These are phyloP conservation scores for Falco columbarius DNA, from an alignment of 2,797 vertebrate species.

Conservation along the genomic window DNA sequence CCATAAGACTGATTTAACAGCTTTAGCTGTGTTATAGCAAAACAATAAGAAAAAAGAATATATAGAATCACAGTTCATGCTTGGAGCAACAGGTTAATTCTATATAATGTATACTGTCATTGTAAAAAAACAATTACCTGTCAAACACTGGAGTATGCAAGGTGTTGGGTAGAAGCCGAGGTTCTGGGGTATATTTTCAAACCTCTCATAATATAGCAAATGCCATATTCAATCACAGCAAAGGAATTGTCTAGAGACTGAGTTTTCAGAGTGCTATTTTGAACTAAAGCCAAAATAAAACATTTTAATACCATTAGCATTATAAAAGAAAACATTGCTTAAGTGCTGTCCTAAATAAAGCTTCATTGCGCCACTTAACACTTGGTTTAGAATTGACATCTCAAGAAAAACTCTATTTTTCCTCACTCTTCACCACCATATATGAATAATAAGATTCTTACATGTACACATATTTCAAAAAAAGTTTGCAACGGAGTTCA, in stretches of 20 bases:
- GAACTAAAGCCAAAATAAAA: not conserved
- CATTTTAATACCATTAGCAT: not conserved
- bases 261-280: not conserved
- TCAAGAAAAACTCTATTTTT: not conserved
- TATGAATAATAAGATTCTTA: not conserved
- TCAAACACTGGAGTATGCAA: not conserved
- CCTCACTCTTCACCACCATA: not conserved
- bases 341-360: not conserved
- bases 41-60: not conserved
- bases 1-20: not conserved
- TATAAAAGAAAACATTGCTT: not conserved
- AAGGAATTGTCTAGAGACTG: not conserved
- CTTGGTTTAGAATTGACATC: not conserved
- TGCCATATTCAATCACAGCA: not conserved
- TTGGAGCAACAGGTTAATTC: not conserved
- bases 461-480: rapidly evolving
- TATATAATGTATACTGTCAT: not conserved
- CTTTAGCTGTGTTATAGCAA: not conserved
- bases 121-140: not conserved
- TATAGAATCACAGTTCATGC: not conserved
- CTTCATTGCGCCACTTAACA: not conserved
- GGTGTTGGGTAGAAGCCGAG: not conserved
- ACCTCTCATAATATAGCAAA: not conserved
- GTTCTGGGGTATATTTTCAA: not conserved
- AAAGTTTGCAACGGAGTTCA: not conserved